Evolutionary conservation across 1,140 invertebrate genomes (phyloP), one percentile per base, ranked within the genome.

Genomic region (Bombus waltoni): DNA sequence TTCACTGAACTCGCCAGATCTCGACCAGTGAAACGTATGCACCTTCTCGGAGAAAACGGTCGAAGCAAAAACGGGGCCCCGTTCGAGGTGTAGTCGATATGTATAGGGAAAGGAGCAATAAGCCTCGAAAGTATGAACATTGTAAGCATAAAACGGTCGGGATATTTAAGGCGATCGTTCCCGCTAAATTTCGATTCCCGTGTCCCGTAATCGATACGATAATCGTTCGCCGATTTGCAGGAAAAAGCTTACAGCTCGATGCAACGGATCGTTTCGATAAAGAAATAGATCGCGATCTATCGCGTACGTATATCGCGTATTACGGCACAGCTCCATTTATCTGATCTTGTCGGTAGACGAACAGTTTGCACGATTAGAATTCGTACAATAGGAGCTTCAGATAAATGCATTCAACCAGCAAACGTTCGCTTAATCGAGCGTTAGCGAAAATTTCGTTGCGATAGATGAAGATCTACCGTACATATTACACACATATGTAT

Each of bases 1-100:
- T 84, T 84, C 83, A 84, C 83, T 62, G 53, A 62, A 11, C 83
- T 71, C 40, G n/a, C n/a, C 68, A n/a, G 38, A 68, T 40, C 81
- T 44, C 35, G n/a, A 74, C 73, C 73, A 18, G 83, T 84, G 83
- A 84, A 84, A 84, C 83, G 68, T 40, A 28, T 44, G 73, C 82
- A 79, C 75, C 82, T 77, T 71, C 44, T 18, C 53, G 76, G 83
- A 72, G 83, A 84, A 84, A 84, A 84, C 83, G 53, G 9, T n/a
- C 40, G 22, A 11, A 15, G 82, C 82, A 72, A 84, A 79, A 72
- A 79, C 75, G 66, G 22, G 6, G 18, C 47, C 65, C 66, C 22
- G 15, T 59, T 78, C 74, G 74, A 53, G 44, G 65, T 25, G 47
- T 22, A 53, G 35, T 11, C 42, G 77, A 28, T 68, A 44, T 25